Percentiles rank a stretch among this genome's conserved stretches.
Conservation (phyloP, 2,113 vertebrate species). For the Atherinomorus stipes region DNA sequence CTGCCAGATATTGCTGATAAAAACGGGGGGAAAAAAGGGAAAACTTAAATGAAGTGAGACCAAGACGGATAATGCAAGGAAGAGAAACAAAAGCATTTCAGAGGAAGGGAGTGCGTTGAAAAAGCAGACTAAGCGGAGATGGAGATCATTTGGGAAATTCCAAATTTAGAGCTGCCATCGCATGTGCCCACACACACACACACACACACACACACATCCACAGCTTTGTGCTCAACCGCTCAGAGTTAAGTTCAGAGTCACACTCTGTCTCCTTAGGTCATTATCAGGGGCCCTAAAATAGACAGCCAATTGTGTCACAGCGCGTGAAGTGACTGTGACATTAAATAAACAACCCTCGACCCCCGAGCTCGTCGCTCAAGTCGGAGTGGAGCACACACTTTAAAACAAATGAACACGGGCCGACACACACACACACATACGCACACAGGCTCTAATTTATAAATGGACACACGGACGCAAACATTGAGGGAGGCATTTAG, state of each 20-base stretch:
- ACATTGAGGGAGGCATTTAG: slow-evolving; percentile 70
- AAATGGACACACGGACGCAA: slow-evolving; percentile 28
- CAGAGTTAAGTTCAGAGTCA: slow-evolving; percentile 77
- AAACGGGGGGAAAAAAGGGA: slow-evolving; percentile 24
- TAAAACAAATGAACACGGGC: slow-evolving; percentile 46
- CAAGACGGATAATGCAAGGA: slow-evolving; percentile 56
- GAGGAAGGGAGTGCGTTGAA: slow-evolving; percentile 73
- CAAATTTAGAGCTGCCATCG: slow-evolving; percentile 74
- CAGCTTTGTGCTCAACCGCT: slow-evolving; percentile 48
- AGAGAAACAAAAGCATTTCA: slow-evolving; percentile 71
- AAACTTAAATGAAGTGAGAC: slow-evolving; percentile 55
- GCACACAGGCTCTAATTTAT: background rate
- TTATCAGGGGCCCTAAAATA: slow-evolving; percentile 76
- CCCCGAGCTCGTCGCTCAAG: slow-evolving; percentile 55
- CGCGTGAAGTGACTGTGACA: slow-evolving; percentile 76
- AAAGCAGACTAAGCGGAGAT: slow-evolving; percentile 71
- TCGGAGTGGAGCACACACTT: slow-evolving; percentile 41
- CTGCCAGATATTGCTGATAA: slow-evolving; percentile 50
- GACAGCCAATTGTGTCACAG: slow-evolving; percentile 74
- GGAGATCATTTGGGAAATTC: slow-evolving; percentile 79
- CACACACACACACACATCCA: slow-evolving; percentile 12
- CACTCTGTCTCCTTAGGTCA: slow-evolving; percentile 77
- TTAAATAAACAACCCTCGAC: slow-evolving; percentile 72
- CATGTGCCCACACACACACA: slow-evolving; percentile 41
- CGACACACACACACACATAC: slow-evolving; percentile 11